phyloP scores from a whole-genome alignment of 2,888 invertebrate genomes.

The Hirtodrosophila alboralis region DNA sequence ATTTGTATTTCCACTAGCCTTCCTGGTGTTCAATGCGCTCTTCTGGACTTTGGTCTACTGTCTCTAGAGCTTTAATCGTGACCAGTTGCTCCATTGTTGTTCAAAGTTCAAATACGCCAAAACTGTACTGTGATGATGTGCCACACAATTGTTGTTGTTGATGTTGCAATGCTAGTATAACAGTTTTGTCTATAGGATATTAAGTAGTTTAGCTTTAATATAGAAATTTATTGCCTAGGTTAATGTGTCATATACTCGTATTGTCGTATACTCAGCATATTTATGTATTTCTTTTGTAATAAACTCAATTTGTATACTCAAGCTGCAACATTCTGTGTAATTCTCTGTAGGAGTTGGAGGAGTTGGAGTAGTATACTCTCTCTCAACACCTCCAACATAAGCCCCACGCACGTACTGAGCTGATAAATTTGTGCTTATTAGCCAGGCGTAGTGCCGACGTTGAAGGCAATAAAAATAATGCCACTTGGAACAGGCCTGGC shows the following conservation, averaged over 20 bases:
- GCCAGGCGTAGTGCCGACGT: conserved; percentile 27
- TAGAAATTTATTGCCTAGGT: conserved; percentile 2
- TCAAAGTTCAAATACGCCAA: conserved; percentile 26
- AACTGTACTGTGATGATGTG: conserved; percentile 41
- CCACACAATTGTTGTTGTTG: conserved; percentile 24
- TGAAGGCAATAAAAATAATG: conserved; percentile 55
- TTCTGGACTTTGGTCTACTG: conserved; percentile 91
- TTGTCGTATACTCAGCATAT: conserved; percentile 24
- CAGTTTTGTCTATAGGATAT: conserved; percentile 18
- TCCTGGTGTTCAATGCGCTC: conserved; percentile 91
- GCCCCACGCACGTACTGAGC: conserved; percentile 68
- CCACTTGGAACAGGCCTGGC: conserved; percentile 41
- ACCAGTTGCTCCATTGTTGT: conserved; percentile 5
- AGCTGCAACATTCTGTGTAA: conserved; percentile 11
- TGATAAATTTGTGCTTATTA: conserved; percentile 78
- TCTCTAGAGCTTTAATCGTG: conserved; percentile 63
- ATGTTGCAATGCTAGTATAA: conserved; percentile 25
- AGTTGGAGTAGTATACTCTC: not conserved
- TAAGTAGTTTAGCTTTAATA: conserved; percentile 3
- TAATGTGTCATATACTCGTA: no score
- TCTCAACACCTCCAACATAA: conserved; percentile 52
- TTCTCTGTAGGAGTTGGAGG: conserved; percentile 1
- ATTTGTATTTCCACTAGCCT: conserved; percentile 90
- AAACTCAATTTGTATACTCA: conserved; percentile 34
- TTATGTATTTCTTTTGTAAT: conserved; percentile 34